These are phyloP conservation scores for Drosophila neoperkinsi DNA, from an alignment of 2,888 invertebrate species.

Conservation along the genomic window DNA sequence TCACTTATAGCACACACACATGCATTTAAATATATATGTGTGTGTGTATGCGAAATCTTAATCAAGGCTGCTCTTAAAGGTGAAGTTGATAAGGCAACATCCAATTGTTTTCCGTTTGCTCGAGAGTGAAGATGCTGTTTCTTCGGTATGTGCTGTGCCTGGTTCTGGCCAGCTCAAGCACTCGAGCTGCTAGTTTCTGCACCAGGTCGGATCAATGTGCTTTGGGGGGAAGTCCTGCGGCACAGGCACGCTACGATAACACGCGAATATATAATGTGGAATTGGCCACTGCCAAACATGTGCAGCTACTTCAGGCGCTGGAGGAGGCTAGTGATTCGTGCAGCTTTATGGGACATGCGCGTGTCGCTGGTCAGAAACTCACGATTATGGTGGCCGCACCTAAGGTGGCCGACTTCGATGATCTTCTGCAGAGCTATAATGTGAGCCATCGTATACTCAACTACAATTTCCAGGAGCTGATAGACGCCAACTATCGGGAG, in stretches of 20 bases:
- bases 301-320: slow-evolving; percentile 62
- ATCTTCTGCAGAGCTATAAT: slow-evolving; percentile 70
- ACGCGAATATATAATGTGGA: slow-evolving; percentile 79
- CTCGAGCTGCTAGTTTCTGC: slow-evolving; percentile 41
- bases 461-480: slow-evolving; percentile 74
- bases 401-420: slow-evolving; percentile 81
- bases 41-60: too few species aligned
- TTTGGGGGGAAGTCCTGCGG: slow-evolving; percentile 15
- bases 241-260: slow-evolving; percentile 80
- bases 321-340: slow-evolving; percentile 81
- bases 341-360: slow-evolving; percentile 82
- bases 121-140: slow-evolving; percentile 47
- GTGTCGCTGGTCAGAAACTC: slow-evolving; percentile 75
- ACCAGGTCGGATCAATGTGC: slow-evolving; percentile 64
- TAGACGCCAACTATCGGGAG: slow-evolving; percentile 72
- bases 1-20: background rate
- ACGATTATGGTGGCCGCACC: slow-evolving; percentile 82
- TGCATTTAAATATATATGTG: background rate
- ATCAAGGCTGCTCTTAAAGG: slow-evolving; percentile 25
- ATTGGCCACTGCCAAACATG: slow-evolving; percentile 49
- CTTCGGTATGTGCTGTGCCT: slow-evolving; percentile 16
- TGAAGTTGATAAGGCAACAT: slow-evolving; percentile 13
- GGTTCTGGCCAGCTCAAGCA: background rate
- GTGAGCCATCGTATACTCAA: slow-evolving; percentile 75
- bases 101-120: slow-evolving; percentile 12